Percentiles rank a stretch among this genome's conserved stretches.
phyloP scores from a whole-genome alignment of 2,113 vertebrate species.

The Gallinago jamesoni region DNA sequence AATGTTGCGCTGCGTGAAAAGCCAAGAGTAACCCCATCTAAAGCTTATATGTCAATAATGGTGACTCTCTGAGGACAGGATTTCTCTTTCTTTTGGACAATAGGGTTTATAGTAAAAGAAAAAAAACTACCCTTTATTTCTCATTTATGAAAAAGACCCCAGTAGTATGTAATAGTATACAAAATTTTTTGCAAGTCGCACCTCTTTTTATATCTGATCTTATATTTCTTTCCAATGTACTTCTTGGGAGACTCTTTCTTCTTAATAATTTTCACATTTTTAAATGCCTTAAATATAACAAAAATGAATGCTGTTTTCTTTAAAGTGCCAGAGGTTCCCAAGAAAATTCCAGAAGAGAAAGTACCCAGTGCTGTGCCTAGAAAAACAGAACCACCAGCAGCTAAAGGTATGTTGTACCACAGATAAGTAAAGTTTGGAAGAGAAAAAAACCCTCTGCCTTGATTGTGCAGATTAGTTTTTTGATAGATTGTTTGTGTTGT shows the following conservation, averaged over 20 bases:
- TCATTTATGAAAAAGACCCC: not conserved
- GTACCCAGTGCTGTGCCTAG: not conserved
- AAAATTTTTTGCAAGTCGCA: not conserved
- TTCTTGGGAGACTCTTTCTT: not conserved
- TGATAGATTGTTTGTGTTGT: not conserved
- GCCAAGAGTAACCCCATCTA: not conserved
- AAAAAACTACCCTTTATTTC: not conserved
- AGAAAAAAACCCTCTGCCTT: not conserved
- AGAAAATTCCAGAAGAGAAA: conserved; percentile 68
- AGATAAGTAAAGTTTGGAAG: not conserved
- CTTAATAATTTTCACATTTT: not conserved
- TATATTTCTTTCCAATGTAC: not conserved
- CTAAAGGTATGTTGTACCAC: conserved; percentile 53
- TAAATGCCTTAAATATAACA: not conserved
- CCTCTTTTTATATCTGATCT: not conserved
- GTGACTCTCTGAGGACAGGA: not conserved
- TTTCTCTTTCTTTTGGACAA: not conserved
- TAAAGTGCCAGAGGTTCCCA: conserved; percentile 68
- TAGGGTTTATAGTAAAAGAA: not conserved
- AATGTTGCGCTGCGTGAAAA: conserved; percentile 27
- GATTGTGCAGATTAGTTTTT: not conserved
- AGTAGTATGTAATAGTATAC: not conserved
- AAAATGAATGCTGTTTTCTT: conserved; percentile 55
- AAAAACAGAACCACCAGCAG: conserved; percentile 34
- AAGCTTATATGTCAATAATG: conserved; percentile 34